Percentiles rank a stretch among this genome's conserved stretches.
phyloP scores from a whole-genome alignment of 2,888 invertebrate species.

The Amphipoea oculea region DNA sequence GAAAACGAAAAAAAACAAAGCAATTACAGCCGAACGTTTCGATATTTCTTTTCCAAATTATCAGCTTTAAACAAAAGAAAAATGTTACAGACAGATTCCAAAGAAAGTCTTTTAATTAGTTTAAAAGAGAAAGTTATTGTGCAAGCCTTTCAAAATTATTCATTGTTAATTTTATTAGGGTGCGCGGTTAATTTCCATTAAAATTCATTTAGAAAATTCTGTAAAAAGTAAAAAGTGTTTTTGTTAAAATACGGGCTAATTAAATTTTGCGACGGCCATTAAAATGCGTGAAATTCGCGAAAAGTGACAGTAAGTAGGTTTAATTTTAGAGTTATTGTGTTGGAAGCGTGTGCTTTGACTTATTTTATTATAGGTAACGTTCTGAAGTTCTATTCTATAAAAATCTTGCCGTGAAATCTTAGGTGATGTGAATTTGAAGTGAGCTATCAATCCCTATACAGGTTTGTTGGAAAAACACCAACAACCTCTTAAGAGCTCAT shows the following conservation, averaged over 20 bases:
- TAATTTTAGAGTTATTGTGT: not conserved
- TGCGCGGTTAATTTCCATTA: slow-evolving; percentile 56
- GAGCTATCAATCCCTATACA: too few relatives aligned
- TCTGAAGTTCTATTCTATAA: not conserved
- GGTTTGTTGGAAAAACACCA: too few relatives aligned
- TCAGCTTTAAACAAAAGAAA: slow-evolving; percentile 39
- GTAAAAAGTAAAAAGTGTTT: slow-evolving; percentile 49
- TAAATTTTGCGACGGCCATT: slow-evolving; percentile 46
- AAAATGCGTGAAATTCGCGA: slow-evolving; percentile 38
- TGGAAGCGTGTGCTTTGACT: not conserved
- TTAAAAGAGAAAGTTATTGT: slow-evolving; percentile 59
- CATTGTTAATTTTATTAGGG: slow-evolving; percentile 58
- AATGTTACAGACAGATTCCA: slow-evolving; percentile 30
- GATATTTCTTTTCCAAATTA: slow-evolving; percentile 37
- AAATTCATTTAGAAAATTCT: slow-evolving; percentile 58
- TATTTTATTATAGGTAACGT: not conserved
- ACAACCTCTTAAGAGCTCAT: too few relatives aligned
- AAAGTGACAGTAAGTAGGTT: slow-evolving; percentile 24
- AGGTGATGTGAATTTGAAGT: not conserved
- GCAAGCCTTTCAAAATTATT: slow-evolving; percentile 59
- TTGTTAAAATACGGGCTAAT: slow-evolving; percentile 50
- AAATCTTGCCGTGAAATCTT: not conserved
- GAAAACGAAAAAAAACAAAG: not conserved
- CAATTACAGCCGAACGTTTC: slow-evolving; percentile 1
- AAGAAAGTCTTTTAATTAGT: slow-evolving; percentile 49